Evolutionary conservation across 2,888 invertebrate species (phyloP).

Genomic region (Perizoma flavofasciatum): DNA sequence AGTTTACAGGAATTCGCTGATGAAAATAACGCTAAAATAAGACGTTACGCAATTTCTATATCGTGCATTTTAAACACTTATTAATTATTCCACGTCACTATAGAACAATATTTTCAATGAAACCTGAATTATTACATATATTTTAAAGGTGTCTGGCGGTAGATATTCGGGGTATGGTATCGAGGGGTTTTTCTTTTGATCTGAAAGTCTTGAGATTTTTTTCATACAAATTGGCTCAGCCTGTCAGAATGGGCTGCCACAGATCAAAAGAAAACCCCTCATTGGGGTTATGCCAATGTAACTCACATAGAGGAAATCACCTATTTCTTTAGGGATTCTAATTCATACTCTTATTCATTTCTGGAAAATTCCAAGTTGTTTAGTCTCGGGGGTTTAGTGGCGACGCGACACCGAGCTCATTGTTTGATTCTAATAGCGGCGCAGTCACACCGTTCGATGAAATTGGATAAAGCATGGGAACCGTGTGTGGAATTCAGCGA

Average conservation of each 20-base stretch:
- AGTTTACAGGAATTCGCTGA: conserved; percentile 66
- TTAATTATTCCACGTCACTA: background rate
- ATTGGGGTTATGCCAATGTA: too few species aligned
- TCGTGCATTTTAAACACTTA: conserved; percentile 60
- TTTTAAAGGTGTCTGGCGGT: too few species aligned
- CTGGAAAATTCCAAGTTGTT: conserved; percentile 65
- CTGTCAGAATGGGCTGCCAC: too few species aligned
- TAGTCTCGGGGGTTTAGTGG: conserved; percentile 62
- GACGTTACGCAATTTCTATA: conserved; percentile 58
- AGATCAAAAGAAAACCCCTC: too few species aligned
- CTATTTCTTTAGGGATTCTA: background rate
- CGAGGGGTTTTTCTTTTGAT: too few species aligned
- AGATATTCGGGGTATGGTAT: too few species aligned
- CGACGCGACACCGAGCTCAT: conserved; percentile 72
- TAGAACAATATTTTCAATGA: background rate
- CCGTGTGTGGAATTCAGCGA: conserved; percentile 72
- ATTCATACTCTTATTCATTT: conserved; percentile 50
- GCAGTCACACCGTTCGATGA: conserved; percentile 72
- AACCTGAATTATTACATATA: too few species aligned
- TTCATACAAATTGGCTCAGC: too few species aligned
- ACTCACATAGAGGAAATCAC: too few species aligned
- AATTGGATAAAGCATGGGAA: conserved; percentile 83
- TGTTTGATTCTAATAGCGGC: conserved; percentile 72
- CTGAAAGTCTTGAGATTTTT: too few species aligned
- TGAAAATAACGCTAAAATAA: conserved; percentile 41